Percentiles rank a stretch among this genome's conserved stretches.
Conservation (phyloP, 2,797 vertebrate species). For the Rhinophrynus dorsalis region DNA sequence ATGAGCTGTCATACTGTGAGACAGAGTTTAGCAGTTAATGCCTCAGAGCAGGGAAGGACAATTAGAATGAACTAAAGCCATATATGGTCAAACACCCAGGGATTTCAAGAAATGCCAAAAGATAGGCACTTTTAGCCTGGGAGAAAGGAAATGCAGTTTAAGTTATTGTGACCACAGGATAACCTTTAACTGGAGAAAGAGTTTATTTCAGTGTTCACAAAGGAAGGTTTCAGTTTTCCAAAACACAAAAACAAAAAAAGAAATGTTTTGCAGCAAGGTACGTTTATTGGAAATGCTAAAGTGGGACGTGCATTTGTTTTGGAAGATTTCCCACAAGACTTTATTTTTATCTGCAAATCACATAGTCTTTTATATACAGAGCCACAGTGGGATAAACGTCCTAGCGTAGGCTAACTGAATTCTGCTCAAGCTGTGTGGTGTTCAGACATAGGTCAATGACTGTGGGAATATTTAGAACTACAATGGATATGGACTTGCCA, state of each 20-base stretch:
- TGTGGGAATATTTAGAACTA: neutral
- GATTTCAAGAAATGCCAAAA: constrained; percentile 51
- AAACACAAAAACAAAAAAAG: constrained; percentile 37
- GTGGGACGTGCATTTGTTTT: constrained; percentile 52
- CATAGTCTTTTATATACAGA: constrained; percentile 51
- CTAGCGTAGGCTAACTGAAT: neutral
- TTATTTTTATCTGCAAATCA: constrained; percentile 65
- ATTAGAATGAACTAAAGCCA: constrained; percentile 52
- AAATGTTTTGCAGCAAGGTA: constrained; percentile 48
- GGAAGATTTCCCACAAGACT: constrained; percentile 56
- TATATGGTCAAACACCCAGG: constrained; percentile 50
- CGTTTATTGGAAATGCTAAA: constrained; percentile 53
- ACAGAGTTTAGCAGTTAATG: constrained; percentile 42
- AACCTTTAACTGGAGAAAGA: constrained; percentile 52
- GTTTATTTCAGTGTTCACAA: constrained; percentile 38
- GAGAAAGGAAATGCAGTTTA: constrained; percentile 51
- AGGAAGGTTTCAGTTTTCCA: constrained; percentile 44
- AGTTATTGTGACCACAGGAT: constrained; percentile 50
- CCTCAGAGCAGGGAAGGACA: constrained; percentile 35
- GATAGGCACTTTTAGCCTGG: constrained; percentile 51
- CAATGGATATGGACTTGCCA: neutral
- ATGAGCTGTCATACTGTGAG: neutral
- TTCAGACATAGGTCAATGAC: neutral
- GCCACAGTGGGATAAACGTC: neutral
- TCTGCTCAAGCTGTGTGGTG: no score